Base-by-base conservation (phyloP, 2,888 invertebrate genomes). In the Pecten maximus region DNA sequence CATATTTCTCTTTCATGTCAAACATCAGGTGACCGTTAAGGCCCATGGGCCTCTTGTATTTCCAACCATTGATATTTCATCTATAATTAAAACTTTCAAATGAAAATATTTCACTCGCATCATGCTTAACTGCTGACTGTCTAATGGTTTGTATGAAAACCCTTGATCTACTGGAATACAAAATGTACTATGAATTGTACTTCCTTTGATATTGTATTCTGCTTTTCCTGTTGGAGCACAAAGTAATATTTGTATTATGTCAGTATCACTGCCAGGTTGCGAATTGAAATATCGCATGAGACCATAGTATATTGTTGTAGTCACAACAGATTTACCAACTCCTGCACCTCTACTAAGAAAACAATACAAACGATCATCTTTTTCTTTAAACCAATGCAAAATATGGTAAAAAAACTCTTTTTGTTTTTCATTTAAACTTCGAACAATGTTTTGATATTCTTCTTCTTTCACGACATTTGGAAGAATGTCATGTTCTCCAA, bases 31-130 rank as follows among this genome's bases (percentile, higher is more conserved):
- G n/a, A n/a, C n/a, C n/a, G n/a, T n/a, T n/a, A n/a, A n/a, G n/a
- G n/a, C n/a, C n/a, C n/a, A n/a, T n/a, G n/a, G n/a, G n/a, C n/a
- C n/a, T n/a, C n/a, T n/a, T n/a, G n/a, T 90, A 28, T 88, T 91
- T 0, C 93, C 92, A 48, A 93, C 93, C 93, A 93, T 93, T 1
- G 92, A 92, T 28, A 93, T 92, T 90, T 93, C 92, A 91, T 93
- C 93, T 60, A 92, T 93, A 28, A 93, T 90, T 15, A 93, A 44
- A 2, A 93, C 40, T 40, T 90, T 90, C 19, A 93, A 12, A 50
- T 87, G 40, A 0, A 88, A 87, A 48, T 91, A 48, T 74, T 93
- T 88, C 35, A 89, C 91, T 87, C 91, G 87, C 40, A 93, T 90
- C 35, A 91, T 92, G 60, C 91, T 91, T 8, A 92, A 35, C 87